A percentile compares a stretch with the other conserved stretches of the same genome.
Conservation (phyloP, 2,797 vertebrate genomes). For the Lagorchestes hirsutus region DNA sequence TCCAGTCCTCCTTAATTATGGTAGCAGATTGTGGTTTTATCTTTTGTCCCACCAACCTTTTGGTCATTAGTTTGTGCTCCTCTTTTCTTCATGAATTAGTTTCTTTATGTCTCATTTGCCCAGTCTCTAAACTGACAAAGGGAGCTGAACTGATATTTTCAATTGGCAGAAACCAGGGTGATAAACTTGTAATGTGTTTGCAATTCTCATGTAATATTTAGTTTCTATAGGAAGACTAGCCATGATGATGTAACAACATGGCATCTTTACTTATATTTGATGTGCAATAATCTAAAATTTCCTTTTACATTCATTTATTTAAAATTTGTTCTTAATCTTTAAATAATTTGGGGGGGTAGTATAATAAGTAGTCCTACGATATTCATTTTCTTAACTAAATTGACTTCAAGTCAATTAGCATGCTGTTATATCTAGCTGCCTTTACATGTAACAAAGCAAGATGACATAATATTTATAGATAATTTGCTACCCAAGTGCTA, state of each 20-base stretch:
- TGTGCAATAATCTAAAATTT: not conserved
- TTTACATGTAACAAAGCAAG: not conserved
- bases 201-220: not conserved
- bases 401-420: not conserved
- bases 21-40: not conserved
- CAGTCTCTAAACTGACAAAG: not conserved
- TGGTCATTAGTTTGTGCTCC: not conserved
- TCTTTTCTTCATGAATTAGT: not conserved
- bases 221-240: not conserved
- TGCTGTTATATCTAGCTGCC: not conserved
- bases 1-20: not conserved
- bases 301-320: not conserved
- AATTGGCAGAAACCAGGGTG: not conserved
- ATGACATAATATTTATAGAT: not conserved
- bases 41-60: not conserved
- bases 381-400: conserved; percentile 30
- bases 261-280: conserved; percentile 18
- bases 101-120: not conserved
- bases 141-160: not conserved
- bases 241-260: not conserved
- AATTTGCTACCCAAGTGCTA: not conserved
- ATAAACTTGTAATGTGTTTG: not conserved
- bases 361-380: not conserved
- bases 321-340: not conserved
- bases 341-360: not conserved